phyloP scores from a whole-genome alignment of 2,797 vertebrate species.

The Apogon talboti region DNA sequence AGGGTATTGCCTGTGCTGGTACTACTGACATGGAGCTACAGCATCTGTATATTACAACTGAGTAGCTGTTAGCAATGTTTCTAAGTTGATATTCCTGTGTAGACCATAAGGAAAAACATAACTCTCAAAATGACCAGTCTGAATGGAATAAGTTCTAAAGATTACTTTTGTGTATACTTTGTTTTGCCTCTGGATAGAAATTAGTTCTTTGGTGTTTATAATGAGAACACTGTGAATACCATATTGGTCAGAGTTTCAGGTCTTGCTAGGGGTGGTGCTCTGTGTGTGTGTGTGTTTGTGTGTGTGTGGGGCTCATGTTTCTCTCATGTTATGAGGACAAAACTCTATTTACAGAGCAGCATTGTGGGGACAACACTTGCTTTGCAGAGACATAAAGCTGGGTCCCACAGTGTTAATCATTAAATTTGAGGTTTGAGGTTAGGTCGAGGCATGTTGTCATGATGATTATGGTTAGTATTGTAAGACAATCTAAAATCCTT shows the following conservation, averaged over 20 bases:
- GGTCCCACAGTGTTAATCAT: no score
- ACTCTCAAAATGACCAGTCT: constrained; percentile 7
- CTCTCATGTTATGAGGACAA: no score
- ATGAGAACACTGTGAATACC: constrained; percentile 47
- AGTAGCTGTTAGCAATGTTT: constrained; percentile 28
- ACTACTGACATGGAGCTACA: constrained; percentile 8
- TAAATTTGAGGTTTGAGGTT: no score
- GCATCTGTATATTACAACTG: constrained; percentile 28
- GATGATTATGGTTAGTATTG: no score
- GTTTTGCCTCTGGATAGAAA: constrained; percentile 49
- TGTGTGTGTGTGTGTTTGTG: constrained; percentile 23
- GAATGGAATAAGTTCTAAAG: constrained; percentile 17
- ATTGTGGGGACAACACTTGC: no score
- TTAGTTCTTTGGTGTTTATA: constrained; percentile 48
- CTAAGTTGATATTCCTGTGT: constrained; percentile 17
- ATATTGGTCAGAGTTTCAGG: constrained; percentile 45
- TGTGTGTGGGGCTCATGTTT: neutral
- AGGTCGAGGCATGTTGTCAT: no score
- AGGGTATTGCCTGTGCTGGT: constrained; percentile 12
- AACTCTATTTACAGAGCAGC: no score
- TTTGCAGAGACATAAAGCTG: no score
- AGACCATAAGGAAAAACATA: constrained; percentile 8
- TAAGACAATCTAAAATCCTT: no score
- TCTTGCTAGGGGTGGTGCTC: constrained; percentile 40
- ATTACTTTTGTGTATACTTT: constrained; percentile 29